Evolutionary conservation across 2,113 vertebrate species (phyloP), one percentile per base, ranked within the genome.

Genomic region (Lepus europaeus): DNA sequence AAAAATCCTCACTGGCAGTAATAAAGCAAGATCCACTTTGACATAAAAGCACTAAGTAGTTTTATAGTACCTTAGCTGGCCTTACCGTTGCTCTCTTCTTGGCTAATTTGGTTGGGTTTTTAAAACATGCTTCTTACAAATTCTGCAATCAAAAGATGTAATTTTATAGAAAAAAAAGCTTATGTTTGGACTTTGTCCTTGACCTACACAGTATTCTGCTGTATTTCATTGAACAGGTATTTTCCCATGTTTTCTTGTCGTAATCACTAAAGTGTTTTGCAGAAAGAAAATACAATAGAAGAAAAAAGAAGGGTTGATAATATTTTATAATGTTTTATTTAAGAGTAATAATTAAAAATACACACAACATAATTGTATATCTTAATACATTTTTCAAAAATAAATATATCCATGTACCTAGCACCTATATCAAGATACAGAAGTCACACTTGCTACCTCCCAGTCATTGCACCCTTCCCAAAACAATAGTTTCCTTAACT

Each of bases 101-200:
- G 96, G 51, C 66, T 56, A 80, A 39, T 94, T 3, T 2, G 59
- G 72, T 63, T 20, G 53, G 53, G 94, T 97, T 86, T 96, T 25
- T 93, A 66, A 85, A 53, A 68, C 12, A 19, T 17, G 95, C 61
- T 95, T 45, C 89, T 97, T 85, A 72, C n/a, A 96, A 56, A 87
- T 89, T 97, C 87, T 95, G 19, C 95, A 91, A 95, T 29, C 85
- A 91, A 53, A 69, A 94, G 68, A 0, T 92, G 64, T 96, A 27
- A 66, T 66, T 80, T 51, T 9, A 36, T 95, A 4, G 9, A 89
- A 95, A 90, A 31, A 6, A 3, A 49, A 19, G 72, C 20, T 80
- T 90, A 92, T 94, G 85, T 94, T 95, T 97, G 97, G 96, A 74
- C 23, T 84, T 95, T 81, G 25, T 76, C 76, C 74, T 94, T 96